Base-by-base conservation (phyloP, 2,888 invertebrate genomes). In the Mesorhabditis belari region DNA sequence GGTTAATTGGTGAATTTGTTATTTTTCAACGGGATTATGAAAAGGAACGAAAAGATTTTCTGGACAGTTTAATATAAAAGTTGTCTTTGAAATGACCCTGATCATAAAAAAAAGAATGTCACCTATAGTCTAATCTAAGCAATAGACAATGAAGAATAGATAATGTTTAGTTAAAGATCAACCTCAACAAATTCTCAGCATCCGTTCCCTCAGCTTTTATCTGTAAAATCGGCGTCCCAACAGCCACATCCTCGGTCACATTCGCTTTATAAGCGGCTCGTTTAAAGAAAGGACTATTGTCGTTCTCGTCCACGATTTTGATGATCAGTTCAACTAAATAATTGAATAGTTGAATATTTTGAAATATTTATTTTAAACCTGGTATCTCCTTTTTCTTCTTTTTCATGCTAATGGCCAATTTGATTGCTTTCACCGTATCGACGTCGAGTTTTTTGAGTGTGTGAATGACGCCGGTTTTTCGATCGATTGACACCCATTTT, bases 331-430 rank as follows among this genome's bases (percentile, higher is more conserved):
- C 71, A 5, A 71, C 71, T 50, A 29, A 60, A 62, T 52, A 4
- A 4, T 4, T 3, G 19, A 5, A n/a, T n/a, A n/a, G n/a, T n/a
- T n/a, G n/a, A n/a, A n/a, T n/a, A n/a, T n/a, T n/a, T n/a, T n/a
- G n/a, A n/a, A n/a, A n/a, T n/a, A n/a, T 27, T 9, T 17, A 55
- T 2, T 17, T 55, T 17, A 2, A 27, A 65, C 63, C 63, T 12
- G 71, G 71, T 9, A 71, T 64, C 61, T 71, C 69, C 26, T 67
- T 54, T 29, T 69, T 69, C 17, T 67, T 67, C 59, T 71, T 71
- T 23, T 60, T 61, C 71, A 71, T 71, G 5, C 61, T 61, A 24
- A 71, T 71, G 23, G 65, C 57, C 23, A 70, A 52, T 50, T 64
- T 63, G 35, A 70, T 68, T 51, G 63, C 60, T 50, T 66, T 66